Evolutionary conservation across 2,113 vertebrate species (phyloP).

Genomic region (Nyctereutes procyonoides): DNA sequence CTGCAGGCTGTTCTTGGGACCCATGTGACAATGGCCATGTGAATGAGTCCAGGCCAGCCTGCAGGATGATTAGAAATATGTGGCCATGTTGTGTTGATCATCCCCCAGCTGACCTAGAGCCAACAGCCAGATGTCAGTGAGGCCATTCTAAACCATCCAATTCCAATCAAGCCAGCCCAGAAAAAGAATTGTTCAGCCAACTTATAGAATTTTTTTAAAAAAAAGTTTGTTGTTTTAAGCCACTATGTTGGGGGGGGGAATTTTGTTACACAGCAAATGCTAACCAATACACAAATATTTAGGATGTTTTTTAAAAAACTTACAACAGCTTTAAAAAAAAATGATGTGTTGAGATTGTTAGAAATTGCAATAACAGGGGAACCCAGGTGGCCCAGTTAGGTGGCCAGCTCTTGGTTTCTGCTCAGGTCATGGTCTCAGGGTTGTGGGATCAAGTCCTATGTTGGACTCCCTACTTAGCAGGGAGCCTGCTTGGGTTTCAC

Average conservation of each 20-base stretch:
- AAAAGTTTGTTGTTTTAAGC: not conserved
- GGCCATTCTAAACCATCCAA: not conserved
- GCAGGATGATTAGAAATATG: not conserved
- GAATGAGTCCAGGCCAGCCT: not conserved
- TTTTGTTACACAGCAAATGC: slow-evolving; percentile 27
- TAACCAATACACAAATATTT: not conserved
- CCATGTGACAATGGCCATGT: not conserved
- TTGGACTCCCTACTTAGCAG: not conserved
- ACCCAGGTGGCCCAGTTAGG: not conserved
- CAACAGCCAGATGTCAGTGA: not conserved
- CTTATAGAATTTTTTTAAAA: not conserved
- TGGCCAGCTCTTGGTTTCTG: not conserved
- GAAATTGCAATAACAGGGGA: not conserved
- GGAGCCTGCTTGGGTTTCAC: not conserved
- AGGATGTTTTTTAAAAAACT: slow-evolving; percentile 11
- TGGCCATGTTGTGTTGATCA: not conserved
- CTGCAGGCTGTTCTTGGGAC: not conserved
- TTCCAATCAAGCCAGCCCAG: not conserved
- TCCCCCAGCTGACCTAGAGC: not conserved
- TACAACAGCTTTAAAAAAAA: not conserved
- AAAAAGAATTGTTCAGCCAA: not conserved
- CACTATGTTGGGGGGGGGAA: not conserved
- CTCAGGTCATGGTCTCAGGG: not conserved
- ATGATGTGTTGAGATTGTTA: not conserved
- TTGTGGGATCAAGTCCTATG: not conserved